phyloP scores from a whole-genome alignment of 2,797 vertebrate species.

The Anguilla marmorata region DNA sequence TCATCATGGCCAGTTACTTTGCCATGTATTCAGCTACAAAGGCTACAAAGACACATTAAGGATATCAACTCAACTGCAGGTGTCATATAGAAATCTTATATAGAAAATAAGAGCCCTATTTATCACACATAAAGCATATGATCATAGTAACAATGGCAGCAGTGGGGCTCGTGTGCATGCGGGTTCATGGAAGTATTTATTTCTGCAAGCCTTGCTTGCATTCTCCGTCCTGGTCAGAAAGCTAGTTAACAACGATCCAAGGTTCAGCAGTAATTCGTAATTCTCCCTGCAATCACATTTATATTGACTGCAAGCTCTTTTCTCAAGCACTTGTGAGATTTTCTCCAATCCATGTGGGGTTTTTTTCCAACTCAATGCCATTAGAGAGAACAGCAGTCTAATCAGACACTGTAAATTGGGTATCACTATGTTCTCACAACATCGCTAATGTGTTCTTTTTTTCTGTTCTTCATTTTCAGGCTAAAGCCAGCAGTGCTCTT shows the following conservation, averaged over 20 bases:
- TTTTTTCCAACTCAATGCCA: neutral
- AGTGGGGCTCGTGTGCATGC: neutral
- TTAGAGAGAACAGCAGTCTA: neutral
- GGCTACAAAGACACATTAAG: neutral
- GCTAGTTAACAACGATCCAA: neutral
- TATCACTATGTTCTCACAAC: neutral
- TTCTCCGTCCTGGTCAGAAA: neutral
- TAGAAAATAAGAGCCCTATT: neutral
- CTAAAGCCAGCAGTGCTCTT: neutral
- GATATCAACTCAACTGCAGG: neutral
- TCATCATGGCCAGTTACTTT: neutral
- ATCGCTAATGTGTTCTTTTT: neutral
- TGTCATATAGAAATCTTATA: neutral
- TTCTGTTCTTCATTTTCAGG: neutral
- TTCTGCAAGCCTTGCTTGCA: neutral
- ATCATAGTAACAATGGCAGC: neutral
- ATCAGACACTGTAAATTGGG: neutral
- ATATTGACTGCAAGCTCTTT: neutral
- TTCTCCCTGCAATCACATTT: conserved; percentile 1
- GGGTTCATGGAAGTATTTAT: neutral
- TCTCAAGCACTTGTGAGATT: neutral
- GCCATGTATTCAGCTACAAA: neutral
- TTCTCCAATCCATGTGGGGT: neutral
- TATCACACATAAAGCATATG: neutral
- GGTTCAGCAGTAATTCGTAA: conserved; percentile 17